Evolutionary conservation across 2,113 vertebrate genomes (phyloP), one percentile per base, ranked within the genome.

Genomic region (Pipa parva): DNA sequence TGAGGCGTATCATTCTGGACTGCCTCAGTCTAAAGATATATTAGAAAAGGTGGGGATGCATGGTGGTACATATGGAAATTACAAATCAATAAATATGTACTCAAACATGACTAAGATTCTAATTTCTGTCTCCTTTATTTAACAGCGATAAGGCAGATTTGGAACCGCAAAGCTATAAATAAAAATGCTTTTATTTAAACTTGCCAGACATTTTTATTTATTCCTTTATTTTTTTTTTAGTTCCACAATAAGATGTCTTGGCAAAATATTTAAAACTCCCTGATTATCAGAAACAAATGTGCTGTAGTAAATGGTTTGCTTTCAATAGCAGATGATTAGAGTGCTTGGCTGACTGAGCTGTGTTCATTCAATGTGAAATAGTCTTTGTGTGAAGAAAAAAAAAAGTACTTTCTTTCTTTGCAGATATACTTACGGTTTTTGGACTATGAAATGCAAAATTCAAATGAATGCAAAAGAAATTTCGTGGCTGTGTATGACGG

Each of bases 391-490:
- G 58, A 59, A 45, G 58, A 59, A 45, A 57, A 37, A 45, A 58
- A 59, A 37, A 57, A 59, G 52, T 50, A 67, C 20, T 71, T 56
- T 61, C 51, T 73, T 75, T 13, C 74, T 63, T 80, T 61, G 12
- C 76, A 99, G 97, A 98, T 99, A 80, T 99, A 97, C 81, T 85
- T 99, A 61, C 80, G 97, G 20, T 99, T 99, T 81, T 86, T 99
- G 79, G 96, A 99, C 85, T 99, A 98, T 2, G 95, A 99, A 84
- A 97, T 99, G 96, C 92, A 97, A 81, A 97, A 99, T 75, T 99
- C 96, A 51, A 99, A 99, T 0, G 97, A 99, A 72, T 99, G 97
- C 80, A 99, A 99, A 78, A 84, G 95, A 71, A 99, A 99, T 77
- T 99, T 98, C 58, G 95, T 99, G 75, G 97, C 96, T 0, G 94